Evolutionary conservation across 2,888 invertebrate genomes (phyloP).

Genomic region (Chorisops tibialis): DNA sequence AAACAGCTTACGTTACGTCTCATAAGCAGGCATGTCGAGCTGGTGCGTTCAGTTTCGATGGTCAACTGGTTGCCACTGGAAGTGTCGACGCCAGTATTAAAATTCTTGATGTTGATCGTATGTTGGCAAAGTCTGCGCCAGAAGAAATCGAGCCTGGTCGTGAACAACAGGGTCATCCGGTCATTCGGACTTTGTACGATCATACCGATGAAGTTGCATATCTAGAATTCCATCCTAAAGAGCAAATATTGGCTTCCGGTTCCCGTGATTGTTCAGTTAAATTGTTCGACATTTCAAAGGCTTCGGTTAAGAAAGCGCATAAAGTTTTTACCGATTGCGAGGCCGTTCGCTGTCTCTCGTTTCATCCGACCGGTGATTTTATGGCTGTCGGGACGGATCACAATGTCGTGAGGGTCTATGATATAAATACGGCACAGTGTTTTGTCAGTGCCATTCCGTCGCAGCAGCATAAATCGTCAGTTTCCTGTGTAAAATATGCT

Average conservation of each 20-base stretch:
- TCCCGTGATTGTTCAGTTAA: slow-evolving; percentile 92
- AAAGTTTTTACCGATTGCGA: slow-evolving; percentile 94
- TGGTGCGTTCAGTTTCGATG: slow-evolving; percentile 93
- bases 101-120: slow-evolving; percentile 97
- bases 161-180: slow-evolving; percentile 93
- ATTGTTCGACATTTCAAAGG: slow-evolving; percentile 96
- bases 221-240: slow-evolving; percentile 93
- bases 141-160: slow-evolving; percentile 80
- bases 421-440: slow-evolving; percentile 92
- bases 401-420: slow-evolving; percentile 85
- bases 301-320: slow-evolving; percentile 96
- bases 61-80: slow-evolving; percentile 94
- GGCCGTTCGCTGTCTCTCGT: slow-evolving; percentile 82
- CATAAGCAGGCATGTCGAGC: slow-evolving; percentile 96
- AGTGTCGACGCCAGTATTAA: slow-evolving; percentile 98
- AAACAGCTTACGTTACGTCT: slow-evolving; percentile 97
- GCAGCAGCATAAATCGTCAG: slow-evolving; percentile 75
- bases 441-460: slow-evolving; percentile 88
- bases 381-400: slow-evolving; percentile 92
- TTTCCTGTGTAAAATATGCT: slow-evolving; percentile 70
- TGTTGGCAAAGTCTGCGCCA: slow-evolving; percentile 96
- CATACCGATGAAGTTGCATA: slow-evolving; percentile 97
- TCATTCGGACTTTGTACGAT: slow-evolving; percentile 90
- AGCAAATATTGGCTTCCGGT: slow-evolving; percentile 92
- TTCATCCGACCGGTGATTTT: slow-evolving; percentile 95